phyloP scores from a whole-genome alignment of 2,797 vertebrate genomes.

The Enteromius radiatus region DNA sequence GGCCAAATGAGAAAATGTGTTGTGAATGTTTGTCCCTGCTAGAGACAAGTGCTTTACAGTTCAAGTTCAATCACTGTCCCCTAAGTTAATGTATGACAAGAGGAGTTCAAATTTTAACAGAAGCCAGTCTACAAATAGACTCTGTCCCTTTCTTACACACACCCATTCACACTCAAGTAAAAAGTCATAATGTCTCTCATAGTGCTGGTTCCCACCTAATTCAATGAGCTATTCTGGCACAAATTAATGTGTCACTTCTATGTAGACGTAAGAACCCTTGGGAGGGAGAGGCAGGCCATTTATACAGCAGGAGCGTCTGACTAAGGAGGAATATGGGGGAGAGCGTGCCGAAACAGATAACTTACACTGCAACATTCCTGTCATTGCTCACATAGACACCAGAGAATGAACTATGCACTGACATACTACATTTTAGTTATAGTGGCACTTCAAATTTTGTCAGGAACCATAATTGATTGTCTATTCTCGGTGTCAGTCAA shows the following conservation, averaged over 20 bases:
- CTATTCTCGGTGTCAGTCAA: not conserved
- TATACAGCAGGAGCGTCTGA: constrained; percentile 56
- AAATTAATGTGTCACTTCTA: constrained; percentile 60
- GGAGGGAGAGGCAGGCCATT: constrained; percentile 56
- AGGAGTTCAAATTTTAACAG: constrained; percentile 27
- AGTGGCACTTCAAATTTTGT: not conserved
- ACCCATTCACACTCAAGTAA: not conserved
- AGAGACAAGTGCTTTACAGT: constrained; percentile 47
- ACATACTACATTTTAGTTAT: constrained; percentile 6
- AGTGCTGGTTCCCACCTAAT: constrained; percentile 42
- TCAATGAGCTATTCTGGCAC: constrained; percentile 50
- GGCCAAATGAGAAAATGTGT: constrained; percentile 11
- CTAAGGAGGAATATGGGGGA: constrained; percentile 54
- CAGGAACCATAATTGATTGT: not conserved
- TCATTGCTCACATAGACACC: constrained; percentile 70
- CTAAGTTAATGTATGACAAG: constrained; percentile 43
- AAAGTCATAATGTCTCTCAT: constrained; percentile 1
- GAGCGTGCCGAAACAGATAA: constrained; percentile 72
- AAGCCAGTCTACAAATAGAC: constrained; percentile 28
- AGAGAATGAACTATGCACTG: constrained; percentile 56
- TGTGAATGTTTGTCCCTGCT: not conserved
- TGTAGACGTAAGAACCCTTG: constrained; percentile 51
- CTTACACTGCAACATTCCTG: constrained; percentile 73
- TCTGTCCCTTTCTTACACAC: not conserved
- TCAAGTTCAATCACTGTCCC: constrained; percentile 48